Evolutionary conservation across 1,140 invertebrate genomes (phyloP), one percentile per base, ranked within the genome.

Genomic region (Campoletis sonorensis): DNA sequence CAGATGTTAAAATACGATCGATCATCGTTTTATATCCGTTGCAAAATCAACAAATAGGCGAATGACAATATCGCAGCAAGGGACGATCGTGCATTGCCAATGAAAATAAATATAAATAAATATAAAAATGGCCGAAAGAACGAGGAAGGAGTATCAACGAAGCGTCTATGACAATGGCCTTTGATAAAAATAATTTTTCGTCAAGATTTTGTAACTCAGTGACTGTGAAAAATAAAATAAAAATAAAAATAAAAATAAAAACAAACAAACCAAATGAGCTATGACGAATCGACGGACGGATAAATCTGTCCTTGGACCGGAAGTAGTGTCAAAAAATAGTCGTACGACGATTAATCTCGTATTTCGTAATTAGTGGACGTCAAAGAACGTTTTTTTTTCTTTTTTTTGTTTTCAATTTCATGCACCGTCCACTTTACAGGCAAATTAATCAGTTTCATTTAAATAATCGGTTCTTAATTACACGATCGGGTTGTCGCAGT

Each of bases 401-500:
- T 51, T 1, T 51, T 51, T 51, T 54, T 54, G n/a, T n/a, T 49
- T 72, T 37, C 7, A 37, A 4, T 72, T 49, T 49, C 70, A 72
- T 72, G 70, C 70, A 72, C 33, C 21, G 70, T 37, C 40, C 37
- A n/a, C 11, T 37, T 37, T 71, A 37, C 49, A 58, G 23, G 21
- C 26, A 27, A 16, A 54, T 30, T 27, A 75, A 54, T 45, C 26
- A 75, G 27, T 68, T 26, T 71, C 30, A 18, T 45, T 13, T 23
- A 15, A 51, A 64, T 8, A 64, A n/a, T 23, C 58, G 18, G n/a
- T n/a, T n/a, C n/a, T n/a, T 91, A 94, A 94, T 96, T 96, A 96
- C 96, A 95, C 94, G 90, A 96, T 95, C 89, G 94, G 93, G 87
- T 94, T 93, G 92, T 95, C 94, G 92, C 96, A 96, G 87, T 95